Evolutionary conservation across 2,797 vertebrate species (phyloP), one percentile per base, ranked within the genome.

Genomic region (Varecia variegata): DNA sequence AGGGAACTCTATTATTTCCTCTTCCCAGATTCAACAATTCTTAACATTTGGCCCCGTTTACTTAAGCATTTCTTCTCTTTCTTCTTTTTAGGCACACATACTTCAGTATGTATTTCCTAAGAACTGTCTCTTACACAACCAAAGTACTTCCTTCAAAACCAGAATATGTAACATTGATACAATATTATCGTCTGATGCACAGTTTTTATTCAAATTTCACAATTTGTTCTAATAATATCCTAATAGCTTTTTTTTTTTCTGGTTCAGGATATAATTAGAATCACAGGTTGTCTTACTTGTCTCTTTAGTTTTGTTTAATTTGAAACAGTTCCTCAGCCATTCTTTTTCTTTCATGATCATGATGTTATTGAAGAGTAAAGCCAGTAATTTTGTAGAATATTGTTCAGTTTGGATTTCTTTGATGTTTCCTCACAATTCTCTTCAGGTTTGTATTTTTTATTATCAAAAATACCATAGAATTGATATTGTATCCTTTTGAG

Each of bases 401-500:
- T 20, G 5, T 82, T 93, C 18, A 35, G 23, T 84, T 93, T 90
- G 47, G 2, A 54, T 88, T 91, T 96, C 40, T 96, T 93, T 67
- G 20, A 21, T 86, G 9, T 92, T 73, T 79, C 18, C 4, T 80
- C 23, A 79, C 18, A 89, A 11, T 77, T 84, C 52, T 21, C 52
- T 92, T 92, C 27, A 25, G 17, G 45, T 83, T 83, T 87, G 10
- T 56, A 40, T 62, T 43, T 88, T 88, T 91, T 10, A 84, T 65
- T 87, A 20, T 74, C 17, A 74, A 74, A 58, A 47, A 35, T 60
- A 65, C 10, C 35, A 65, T 13, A 43, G 35, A 83, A 54, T 12
- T 67, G 40, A 32, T 14, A 30, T 7, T 71, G 23, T 71, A 15
- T 40, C 47, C 43, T 40, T 81, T n/a, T 47, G 30, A 40, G 25